Percentiles rank a stretch among this genome's conserved stretches.
phyloP scores from a whole-genome alignment of 2,797 vertebrate species.

The Graptemys geographica region DNA sequence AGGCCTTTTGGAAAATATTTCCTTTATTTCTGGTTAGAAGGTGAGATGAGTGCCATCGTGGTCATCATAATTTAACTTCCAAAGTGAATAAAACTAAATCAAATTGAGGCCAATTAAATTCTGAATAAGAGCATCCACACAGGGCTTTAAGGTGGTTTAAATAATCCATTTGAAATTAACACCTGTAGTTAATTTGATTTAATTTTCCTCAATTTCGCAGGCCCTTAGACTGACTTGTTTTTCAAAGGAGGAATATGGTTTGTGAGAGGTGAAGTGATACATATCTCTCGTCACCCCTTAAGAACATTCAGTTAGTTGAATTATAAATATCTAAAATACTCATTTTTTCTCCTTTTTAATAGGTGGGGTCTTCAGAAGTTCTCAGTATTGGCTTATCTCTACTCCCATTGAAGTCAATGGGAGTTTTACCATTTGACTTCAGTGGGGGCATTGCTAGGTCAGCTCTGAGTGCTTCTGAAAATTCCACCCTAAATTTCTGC shows the following conservation, averaged over 20 bases:
- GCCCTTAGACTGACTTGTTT: neutral
- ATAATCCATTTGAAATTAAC: neutral
- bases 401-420: neutral
- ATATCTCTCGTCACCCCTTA: neutral
- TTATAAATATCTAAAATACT: neutral
- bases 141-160: neutral
- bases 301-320: neutral
- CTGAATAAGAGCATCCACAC: too few species aligned
- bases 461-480: neutral
- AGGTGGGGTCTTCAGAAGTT: neutral
- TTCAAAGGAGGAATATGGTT: neutral
- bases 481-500: neutral
- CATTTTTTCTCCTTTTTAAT: neutral
- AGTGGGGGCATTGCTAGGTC: neutral
- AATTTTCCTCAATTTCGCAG: too few species aligned
- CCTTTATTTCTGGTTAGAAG: neutral
- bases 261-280: neutral
- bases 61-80: neutral
- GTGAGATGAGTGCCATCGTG: neutral
- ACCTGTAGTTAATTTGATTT: neutral
- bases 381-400: neutral
- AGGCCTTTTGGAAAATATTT: slow-evolving; percentile 27
- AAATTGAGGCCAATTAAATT: too few species aligned
- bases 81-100: too few species aligned
- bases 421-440: neutral